Evolutionary conservation across 2,797 vertebrate species (phyloP), one percentile per base, ranked within the genome.

Genomic region (Crax fasciolata): DNA sequence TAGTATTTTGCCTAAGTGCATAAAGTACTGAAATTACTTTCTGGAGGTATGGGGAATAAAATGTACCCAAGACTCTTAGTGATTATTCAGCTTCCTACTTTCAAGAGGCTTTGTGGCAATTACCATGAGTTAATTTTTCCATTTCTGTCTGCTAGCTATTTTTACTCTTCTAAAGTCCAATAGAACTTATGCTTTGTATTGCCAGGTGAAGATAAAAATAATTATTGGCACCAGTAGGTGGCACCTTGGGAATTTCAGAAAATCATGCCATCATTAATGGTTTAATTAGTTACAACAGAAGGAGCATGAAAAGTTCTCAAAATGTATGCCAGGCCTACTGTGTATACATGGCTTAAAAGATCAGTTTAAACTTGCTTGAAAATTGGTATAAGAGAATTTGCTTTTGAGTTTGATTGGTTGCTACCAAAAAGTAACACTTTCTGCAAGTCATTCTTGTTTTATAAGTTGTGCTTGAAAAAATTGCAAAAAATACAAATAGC

Each of bases 161-260:
- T 93, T 27, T 85, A 78, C 32, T 66, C 11, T 41, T 54, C 0
- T 49, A 51, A 80, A 82, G 87, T 81, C 66, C 59, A 81, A 7
- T 2, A 2, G 9, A 63, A 82, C 74, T 1, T 68, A 54, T 77
- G 44, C 74, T 65, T 52, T n/a, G 10, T 77, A 44, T 48, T 87
- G 73, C 84, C 72, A 77, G 30, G 39, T 78, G 58, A 95, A 86
- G 59, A 72, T 87, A 95, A 96, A 87, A 89, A 89, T 94, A 78
- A 78, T 63, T 55, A 13, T 57, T 82, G 71, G 49, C 63, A 83
- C 91, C 93, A 92, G 91, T 74, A 92, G 96, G 73, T 94, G 91
- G 84, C 92, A 90, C 49, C 77, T 95, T 49, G 87, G 75, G 84
- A 84, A 87, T 91, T 93, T 55, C 72, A 72, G 72, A 77, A 76